These are phyloP conservation scores for Apamea anceps DNA, from an alignment of 2,888 invertebrate genomes.

Conservation along the genomic window DNA sequence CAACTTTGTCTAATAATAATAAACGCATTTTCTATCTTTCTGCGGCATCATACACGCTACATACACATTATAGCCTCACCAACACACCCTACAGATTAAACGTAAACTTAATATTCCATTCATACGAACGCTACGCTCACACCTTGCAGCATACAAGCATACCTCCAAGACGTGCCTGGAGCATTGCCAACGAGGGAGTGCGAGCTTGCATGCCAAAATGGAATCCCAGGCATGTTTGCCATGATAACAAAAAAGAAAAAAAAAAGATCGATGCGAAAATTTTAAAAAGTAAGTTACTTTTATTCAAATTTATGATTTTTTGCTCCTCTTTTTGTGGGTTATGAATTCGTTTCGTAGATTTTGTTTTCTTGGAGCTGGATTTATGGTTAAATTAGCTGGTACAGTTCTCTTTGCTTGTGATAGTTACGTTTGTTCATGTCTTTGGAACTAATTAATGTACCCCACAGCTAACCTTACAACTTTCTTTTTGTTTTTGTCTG, in stretches of 20 bases:
- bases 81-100: slow-evolving; percentile 29
- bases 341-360: slow-evolving; percentile 17
- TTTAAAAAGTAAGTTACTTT: slow-evolving; percentile 68
- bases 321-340: slow-evolving; percentile 13
- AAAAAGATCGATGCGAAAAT: slow-evolving; percentile 65
- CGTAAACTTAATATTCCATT: slow-evolving; percentile 56
- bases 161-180: slow-evolving; percentile 76
- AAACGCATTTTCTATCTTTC: background rate
- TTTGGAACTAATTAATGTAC: background rate
- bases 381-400: slow-evolving; percentile 4
- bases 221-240: slow-evolving; percentile 74
- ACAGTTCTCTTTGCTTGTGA: background rate
- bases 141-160: slow-evolving; percentile 69
- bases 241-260: slow-evolving; percentile 71
- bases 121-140: slow-evolving; percentile 60
- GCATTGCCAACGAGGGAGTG: slow-evolving; percentile 75
- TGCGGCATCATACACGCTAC: background rate
- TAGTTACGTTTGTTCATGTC: background rate
- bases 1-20: background rate
- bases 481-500: no score
- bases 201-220: slow-evolving; percentile 80
- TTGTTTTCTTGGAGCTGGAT: background rate
- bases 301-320: slow-evolving; percentile 62
- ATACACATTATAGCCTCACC: background rate
- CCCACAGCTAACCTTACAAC: no score